These are phyloP conservation scores for Dichetophora obliterata DNA, from an alignment of 2,888 invertebrate genomes.

Conservation along the genomic window DNA sequence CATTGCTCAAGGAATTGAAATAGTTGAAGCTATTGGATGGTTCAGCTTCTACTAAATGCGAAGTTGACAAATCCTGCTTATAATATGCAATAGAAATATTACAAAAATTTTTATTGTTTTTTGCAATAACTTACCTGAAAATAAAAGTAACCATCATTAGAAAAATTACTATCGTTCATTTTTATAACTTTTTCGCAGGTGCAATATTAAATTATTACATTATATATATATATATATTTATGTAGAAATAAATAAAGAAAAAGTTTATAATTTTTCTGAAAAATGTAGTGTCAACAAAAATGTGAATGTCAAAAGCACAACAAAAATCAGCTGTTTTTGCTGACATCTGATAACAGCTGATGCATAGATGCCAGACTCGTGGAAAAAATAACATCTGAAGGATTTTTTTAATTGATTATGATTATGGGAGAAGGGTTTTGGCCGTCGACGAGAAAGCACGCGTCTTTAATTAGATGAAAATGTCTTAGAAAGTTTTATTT, in stretches of 20 bases:
- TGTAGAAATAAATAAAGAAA: background rate
- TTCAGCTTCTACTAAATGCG: slow-evolving; percentile 21
- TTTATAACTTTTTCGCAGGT: slow-evolving; percentile 40
- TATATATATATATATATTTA: background rate
- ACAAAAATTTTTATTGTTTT: background rate
- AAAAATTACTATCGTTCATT: slow-evolving; percentile 63
- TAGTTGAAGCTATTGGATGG: slow-evolving; percentile 36
- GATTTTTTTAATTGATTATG: no score
- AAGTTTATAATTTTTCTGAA: background rate
- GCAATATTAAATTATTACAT: slow-evolving; percentile 11
- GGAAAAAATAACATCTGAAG: background rate
- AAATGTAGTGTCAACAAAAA: slow-evolving; percentile 36
- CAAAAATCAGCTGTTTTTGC: slow-evolving; percentile 32
- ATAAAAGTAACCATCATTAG: slow-evolving; percentile 58
- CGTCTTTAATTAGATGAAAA: no score
- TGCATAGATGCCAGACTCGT: background rate
- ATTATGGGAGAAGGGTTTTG: no score
- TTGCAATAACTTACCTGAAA: slow-evolving; percentile 57
- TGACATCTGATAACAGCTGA: slow-evolving; percentile 18
- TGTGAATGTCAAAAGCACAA: slow-evolving; percentile 19
- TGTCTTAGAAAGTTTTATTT: no score
- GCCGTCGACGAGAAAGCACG: no score
- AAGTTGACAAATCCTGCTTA: slow-evolving; percentile 27
- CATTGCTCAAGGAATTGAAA: slow-evolving; percentile 47
- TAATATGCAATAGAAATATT: background rate